These are phyloP conservation scores for Sturnus vulgaris DNA, from an alignment of 2,113 vertebrate species.

Conservation along the genomic window DNA sequence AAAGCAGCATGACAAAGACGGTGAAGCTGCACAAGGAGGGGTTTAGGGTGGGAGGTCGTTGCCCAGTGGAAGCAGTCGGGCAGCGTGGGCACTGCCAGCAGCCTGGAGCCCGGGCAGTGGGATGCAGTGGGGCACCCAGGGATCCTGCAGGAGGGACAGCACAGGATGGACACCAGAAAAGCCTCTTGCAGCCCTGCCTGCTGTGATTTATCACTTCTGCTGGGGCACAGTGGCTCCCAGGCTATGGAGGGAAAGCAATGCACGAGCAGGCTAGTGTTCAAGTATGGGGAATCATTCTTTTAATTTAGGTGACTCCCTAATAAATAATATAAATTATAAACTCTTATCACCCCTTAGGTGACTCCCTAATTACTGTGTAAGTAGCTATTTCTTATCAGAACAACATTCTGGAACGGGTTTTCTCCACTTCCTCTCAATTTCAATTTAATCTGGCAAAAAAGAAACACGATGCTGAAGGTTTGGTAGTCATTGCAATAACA, in stretches of 20 bases:
- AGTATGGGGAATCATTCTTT: neutral
- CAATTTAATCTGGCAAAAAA: neutral
- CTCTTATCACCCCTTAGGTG: neutral
- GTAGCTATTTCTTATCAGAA: neutral
- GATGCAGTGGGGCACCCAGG: neutral
- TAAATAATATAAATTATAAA: neutral
- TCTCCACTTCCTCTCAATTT: neutral
- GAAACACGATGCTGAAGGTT: neutral
- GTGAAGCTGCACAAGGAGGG: neutral
- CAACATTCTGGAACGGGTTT: neutral
- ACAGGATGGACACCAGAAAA: neutral
- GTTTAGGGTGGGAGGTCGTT: neutral
- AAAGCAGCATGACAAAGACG: neutral
- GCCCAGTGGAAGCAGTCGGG: neutral
- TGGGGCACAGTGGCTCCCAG: neutral
- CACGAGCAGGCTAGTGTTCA: neutral
- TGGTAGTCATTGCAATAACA: neutral
- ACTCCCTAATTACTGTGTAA: neutral
- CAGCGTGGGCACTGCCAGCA: rapidly evolving
- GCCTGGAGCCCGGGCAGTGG: rapidly evolving
- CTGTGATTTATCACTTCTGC: neutral
- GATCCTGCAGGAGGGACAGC: rapidly evolving
- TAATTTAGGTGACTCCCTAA: neutral
- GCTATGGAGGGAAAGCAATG: neutral
- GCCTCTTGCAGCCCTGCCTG: neutral